Percentiles rank a stretch among this genome's conserved stretches.
Conservation (phyloP, 2,113 vertebrate species). For the Rhinichthys klamathensis region DNA sequence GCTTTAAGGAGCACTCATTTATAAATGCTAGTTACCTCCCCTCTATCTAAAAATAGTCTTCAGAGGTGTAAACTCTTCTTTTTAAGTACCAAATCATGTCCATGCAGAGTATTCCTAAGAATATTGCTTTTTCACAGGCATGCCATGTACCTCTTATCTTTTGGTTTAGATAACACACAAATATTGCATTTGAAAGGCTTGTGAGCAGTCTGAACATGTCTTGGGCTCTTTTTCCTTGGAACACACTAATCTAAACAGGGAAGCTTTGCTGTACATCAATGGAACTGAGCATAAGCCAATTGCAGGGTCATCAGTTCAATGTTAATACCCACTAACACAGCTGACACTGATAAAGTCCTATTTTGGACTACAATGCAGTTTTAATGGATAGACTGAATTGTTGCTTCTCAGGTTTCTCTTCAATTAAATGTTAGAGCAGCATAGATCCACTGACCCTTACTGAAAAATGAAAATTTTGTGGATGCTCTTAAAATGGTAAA, state of each 20-base stretch:
- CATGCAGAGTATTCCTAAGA: not conserved
- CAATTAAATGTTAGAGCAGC: not conserved
- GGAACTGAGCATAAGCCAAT: not conserved
- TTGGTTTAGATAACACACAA: not conserved
- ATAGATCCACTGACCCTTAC: not conserved
- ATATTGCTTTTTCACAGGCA: not conserved
- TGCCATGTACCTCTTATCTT: not conserved
- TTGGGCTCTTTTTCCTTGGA: not conserved
- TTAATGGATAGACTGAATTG: not conserved
- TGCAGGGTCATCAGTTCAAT: not conserved
- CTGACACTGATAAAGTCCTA: not conserved
- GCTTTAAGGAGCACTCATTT: not conserved
- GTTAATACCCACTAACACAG: not conserved
- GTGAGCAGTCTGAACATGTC: not conserved
- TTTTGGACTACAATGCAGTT: not conserved
- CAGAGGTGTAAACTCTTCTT: not conserved
- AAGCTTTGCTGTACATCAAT: not conserved
- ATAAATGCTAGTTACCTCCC: not conserved
- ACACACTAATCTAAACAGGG: not conserved
- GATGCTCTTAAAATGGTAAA: not conserved
- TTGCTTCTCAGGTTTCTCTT: not conserved
- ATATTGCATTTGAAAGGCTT: not conserved
- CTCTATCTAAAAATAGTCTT: not conserved
- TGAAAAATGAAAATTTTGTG: not conserved
- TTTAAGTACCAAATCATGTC: not conserved